Evolutionary conservation across 2,888 invertebrate genomes (phyloP).

Genomic region (Hypselothyrea guttata): DNA sequence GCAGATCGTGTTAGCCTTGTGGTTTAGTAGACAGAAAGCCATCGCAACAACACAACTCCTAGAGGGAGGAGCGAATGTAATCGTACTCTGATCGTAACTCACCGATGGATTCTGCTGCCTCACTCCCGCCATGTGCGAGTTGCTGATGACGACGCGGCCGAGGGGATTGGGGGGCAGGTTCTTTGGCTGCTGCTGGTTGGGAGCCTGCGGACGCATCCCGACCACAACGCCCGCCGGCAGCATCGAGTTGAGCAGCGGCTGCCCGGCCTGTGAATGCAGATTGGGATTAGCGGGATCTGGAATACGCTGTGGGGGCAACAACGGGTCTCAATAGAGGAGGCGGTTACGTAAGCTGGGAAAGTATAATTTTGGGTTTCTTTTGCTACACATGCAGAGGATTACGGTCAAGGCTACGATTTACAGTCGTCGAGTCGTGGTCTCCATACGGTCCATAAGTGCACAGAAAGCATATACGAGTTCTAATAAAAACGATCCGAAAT

Average conservation of each 20-base stretch:
- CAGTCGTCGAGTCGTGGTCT: conserved; percentile 1
- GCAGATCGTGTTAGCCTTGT: conserved; percentile 27
- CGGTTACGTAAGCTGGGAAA: conserved; percentile 31
- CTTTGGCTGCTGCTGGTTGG: conserved; percentile 88
- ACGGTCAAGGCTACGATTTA: conserved; percentile 6
- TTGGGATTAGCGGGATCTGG: conserved; percentile 68
- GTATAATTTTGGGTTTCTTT: conserved; percentile 6
- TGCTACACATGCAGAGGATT: conserved; percentile 56
- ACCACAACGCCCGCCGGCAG: conserved; percentile 91
- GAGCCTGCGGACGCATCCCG: conserved; percentile 90
- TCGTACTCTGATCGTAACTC: no score
- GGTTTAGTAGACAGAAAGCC: conserved; percentile 63
- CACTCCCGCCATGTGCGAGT: conserved; percentile 91
- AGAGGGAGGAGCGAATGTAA: no score
- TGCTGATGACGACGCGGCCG: conserved; percentile 91
- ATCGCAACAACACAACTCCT: conserved; percentile 60
- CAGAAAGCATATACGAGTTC: conserved; percentile 25
- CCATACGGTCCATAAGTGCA: conserved; percentile 48
- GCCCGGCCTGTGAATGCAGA: conserved; percentile 81
- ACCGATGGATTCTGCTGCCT: conserved; percentile 90
- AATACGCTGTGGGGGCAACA: conserved; percentile 68
- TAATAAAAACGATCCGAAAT: conserved; percentile 11
- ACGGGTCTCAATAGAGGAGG: conserved; percentile 21
- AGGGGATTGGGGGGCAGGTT: conserved; percentile 88
- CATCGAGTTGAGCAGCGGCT: conserved; percentile 86